Percentiles rank a stretch among this genome's conserved stretches.
Evolutionary conservation across 1,140 invertebrate species (phyloP).

Genomic region (Zaprionus vittiger): DNA sequence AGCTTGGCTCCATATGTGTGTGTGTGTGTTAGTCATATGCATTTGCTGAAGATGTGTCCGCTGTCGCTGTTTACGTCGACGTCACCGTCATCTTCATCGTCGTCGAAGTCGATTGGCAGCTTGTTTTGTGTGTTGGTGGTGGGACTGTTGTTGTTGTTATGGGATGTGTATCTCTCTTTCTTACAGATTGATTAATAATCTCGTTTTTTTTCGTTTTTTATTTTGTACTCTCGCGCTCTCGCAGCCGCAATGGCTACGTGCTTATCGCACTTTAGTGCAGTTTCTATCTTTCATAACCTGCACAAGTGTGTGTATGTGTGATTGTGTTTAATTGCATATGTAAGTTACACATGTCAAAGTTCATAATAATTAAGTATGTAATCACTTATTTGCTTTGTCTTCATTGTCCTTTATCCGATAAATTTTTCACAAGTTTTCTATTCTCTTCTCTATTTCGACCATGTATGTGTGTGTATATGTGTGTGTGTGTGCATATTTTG

Average conservation of each 20-base stretch:
- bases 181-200: slow-evolving; percentile 82
- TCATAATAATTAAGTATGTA: slow-evolving; percentile 69
- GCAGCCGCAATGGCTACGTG: slow-evolving; percentile 62
- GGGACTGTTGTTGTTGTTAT: slow-evolving; percentile 32
- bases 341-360: slow-evolving; percentile 60
- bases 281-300: slow-evolving; percentile 66
- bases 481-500: slow-evolving; percentile 42
- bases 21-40: slow-evolving; percentile 50
- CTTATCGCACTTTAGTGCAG: slow-evolving; percentile 75
- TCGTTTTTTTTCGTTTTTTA: slow-evolving; percentile 63
- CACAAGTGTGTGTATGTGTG: slow-evolving; percentile 1
- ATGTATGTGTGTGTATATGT: not conserved
- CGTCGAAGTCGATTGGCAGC: slow-evolving; percentile 60
- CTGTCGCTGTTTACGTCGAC: slow-evolving; percentile 52
- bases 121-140: slow-evolving; percentile 37
- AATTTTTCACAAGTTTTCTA: slow-evolving; percentile 10
- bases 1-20: slow-evolving; percentile 6
- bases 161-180: slow-evolving; percentile 75
- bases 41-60: slow-evolving; percentile 76
- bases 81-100: slow-evolving; percentile 40
- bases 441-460: slow-evolving; percentile 5
- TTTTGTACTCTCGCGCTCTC: slow-evolving; percentile 37
- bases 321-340: slow-evolving; percentile 14
- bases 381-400: slow-evolving; percentile 41
- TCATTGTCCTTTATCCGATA: slow-evolving; percentile 11